Percentiles rank a stretch among this genome's conserved stretches.
Evolutionary conservation across 92 coral and sea anemone species (phyloP).

Genomic region (Plumapathes pennacea): DNA sequence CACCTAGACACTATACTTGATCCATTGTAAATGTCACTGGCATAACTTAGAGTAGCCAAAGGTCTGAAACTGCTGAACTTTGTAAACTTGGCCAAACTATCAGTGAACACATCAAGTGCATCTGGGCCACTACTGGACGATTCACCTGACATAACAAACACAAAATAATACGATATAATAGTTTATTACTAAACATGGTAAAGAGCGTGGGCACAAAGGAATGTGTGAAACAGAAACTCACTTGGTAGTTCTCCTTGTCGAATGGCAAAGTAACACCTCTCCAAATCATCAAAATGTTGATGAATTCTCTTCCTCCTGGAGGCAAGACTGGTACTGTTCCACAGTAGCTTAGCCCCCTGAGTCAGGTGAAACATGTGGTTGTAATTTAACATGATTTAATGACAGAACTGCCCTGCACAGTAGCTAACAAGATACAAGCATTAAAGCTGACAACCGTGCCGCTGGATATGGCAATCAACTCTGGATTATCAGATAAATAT

Average conservation of each 20-base stretch:
- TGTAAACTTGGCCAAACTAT: slow-evolving; percentile 93
- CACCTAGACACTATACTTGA: slow-evolving; percentile 98
- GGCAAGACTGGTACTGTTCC: slow-evolving; percentile 90
- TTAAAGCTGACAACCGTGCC: no score
- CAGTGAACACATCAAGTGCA: slow-evolving; percentile 92
- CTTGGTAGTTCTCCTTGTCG: slow-evolving; percentile 96
- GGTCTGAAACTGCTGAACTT: slow-evolving; percentile 96
- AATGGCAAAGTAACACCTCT: slow-evolving; percentile 94
- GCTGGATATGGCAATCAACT: no score
- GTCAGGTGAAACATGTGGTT: no score
- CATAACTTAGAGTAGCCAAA: slow-evolving; percentile 92
- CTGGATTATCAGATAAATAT: no score
- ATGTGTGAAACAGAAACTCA: no score
- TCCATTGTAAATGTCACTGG: slow-evolving; percentile 92
- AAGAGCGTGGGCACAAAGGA: no score
- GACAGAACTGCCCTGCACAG: no score
- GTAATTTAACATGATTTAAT: no score
- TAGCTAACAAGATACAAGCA: no score
- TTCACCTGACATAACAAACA: no score
- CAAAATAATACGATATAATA: no score
- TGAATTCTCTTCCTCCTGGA: slow-evolving; percentile 90
- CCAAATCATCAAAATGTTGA: slow-evolving; percentile 99
- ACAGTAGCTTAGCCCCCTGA: slow-evolving; percentile 88
- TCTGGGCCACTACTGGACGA: no score
- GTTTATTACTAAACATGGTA: neutral